Percentiles rank a stretch among this genome's conserved stretches.
Conservation (phyloP, 2,888 invertebrate species). For the Limenitis camilla region DNA sequence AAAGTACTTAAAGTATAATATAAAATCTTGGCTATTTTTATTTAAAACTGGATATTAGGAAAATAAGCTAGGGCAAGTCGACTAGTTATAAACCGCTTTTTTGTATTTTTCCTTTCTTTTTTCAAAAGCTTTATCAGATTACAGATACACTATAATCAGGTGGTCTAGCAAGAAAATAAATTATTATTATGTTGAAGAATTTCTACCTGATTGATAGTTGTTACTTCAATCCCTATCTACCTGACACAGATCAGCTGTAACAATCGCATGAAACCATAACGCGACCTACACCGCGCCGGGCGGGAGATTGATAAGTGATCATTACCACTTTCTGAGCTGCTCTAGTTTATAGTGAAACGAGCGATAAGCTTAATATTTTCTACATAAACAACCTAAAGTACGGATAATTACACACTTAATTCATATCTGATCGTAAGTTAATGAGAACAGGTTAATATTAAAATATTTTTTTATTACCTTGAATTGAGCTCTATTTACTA, state of each 20-base stretch:
- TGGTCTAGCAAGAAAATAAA: too few species aligned
- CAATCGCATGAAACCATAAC: slow-evolving; percentile 9
- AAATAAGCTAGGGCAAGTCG: too few species aligned
- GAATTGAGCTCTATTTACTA: too few species aligned
- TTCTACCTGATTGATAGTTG: not conserved
- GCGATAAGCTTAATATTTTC: not conserved
- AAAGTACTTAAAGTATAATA: too few species aligned
- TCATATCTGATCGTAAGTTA: not conserved
- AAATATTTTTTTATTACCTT: too few species aligned
- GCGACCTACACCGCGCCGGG: slow-evolving; percentile 7
- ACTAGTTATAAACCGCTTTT: too few species aligned
- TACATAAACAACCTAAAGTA: not conserved
- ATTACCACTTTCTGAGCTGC: slow-evolving; percentile 13
- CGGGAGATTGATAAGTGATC: slow-evolving; percentile 15
- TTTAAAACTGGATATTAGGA: too few species aligned
- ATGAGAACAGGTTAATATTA: too few species aligned
- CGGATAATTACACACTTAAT: not conserved
- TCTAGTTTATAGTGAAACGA: slow-evolving; percentile 12
- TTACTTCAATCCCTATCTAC: not conserved
- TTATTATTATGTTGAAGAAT: not conserved
- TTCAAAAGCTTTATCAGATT: too few species aligned
- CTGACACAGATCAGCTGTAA: not conserved
- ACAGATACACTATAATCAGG: too few species aligned
- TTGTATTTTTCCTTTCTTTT: too few species aligned
- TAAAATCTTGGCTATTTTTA: too few species aligned